Conservation (phyloP, 2,888 invertebrate genomes). For the Chaitophorus viminalis region DNA sequence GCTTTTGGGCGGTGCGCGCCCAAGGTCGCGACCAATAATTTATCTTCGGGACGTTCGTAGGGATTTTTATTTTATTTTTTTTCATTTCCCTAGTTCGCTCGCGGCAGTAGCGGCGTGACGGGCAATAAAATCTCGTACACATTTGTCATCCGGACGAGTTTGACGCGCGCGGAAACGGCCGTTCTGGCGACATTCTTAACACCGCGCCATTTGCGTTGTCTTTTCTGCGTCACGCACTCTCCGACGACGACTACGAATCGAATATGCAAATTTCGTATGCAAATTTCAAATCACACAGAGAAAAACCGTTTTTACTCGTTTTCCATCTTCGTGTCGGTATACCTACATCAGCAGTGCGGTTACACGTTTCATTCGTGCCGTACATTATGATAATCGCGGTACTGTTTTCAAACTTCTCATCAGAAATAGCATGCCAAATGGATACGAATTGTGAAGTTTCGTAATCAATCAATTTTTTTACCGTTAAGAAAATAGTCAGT, state of each 20-base stretch:
- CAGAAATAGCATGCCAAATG: too few relatives aligned
- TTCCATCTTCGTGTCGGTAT: too few relatives aligned
- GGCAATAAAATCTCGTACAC: neutral
- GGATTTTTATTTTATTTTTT: neutral
- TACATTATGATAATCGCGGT: too few relatives aligned
- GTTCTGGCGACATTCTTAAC: neutral
- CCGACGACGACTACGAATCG: neutral
- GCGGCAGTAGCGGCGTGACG: neutral
- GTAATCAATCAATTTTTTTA: too few relatives aligned
- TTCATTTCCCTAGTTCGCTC: neutral
- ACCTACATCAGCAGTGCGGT: too few relatives aligned
- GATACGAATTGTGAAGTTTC: too few relatives aligned
- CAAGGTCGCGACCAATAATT: slow-evolving; percentile 18
- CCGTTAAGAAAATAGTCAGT: too few relatives aligned
- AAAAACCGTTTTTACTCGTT: too few relatives aligned
- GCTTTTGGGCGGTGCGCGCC: neutral
- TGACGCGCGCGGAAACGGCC: neutral
- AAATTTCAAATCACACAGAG: too few relatives aligned
- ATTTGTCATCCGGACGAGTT: neutral
- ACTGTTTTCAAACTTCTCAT: too few relatives aligned
- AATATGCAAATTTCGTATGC: too few relatives aligned
- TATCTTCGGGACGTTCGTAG: neutral
- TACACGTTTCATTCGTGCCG: too few relatives aligned
- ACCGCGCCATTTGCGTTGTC: neutral
- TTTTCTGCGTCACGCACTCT: neutral